Percentiles rank a stretch among this genome's conserved stretches.
These are phyloP conservation scores for Myotis myotis DNA, from an alignment of 2,797 vertebrate species.

Conservation along the genomic window DNA sequence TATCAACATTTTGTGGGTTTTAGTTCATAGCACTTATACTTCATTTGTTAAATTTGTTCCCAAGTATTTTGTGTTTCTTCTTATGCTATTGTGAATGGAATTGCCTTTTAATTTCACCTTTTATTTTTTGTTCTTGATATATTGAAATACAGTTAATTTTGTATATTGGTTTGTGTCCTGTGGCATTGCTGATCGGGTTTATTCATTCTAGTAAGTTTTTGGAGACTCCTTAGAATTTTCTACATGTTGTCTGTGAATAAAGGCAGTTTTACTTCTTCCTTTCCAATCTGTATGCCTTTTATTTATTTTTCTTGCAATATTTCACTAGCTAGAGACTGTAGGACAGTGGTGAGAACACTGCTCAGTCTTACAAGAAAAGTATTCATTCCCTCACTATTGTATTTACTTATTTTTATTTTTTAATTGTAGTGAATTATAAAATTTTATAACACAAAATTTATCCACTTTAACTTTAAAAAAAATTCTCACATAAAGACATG, in stretches of 20 bases:
- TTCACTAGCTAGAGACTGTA: neutral
- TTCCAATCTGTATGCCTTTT: neutral
- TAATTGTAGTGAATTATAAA: neutral
- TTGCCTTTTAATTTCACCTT: slow-evolving; percentile 9
- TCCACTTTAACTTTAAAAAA: neutral
- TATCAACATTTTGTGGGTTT: neutral
- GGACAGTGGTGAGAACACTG: neutral
- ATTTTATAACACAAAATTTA: neutral
- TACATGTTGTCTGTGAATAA: neutral
- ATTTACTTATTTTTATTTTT: neutral
- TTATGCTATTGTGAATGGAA: neutral
- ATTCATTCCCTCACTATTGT: neutral
- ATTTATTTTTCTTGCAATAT: slow-evolving; percentile 1
- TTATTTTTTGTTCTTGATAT: neutral
- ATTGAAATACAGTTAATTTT: neutral
- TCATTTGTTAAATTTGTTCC: neutral
- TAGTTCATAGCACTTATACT: neutral
- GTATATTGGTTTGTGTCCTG: neutral
- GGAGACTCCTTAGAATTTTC: neutral
- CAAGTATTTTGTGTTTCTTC: neutral
- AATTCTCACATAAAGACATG: neutral
- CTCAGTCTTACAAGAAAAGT: neutral
- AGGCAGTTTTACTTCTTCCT: neutral
- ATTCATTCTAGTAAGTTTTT: neutral
- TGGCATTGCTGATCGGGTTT: neutral